Conservation (phyloP, 2,888 invertebrate species). For the Ormyrus labotus region DNA sequence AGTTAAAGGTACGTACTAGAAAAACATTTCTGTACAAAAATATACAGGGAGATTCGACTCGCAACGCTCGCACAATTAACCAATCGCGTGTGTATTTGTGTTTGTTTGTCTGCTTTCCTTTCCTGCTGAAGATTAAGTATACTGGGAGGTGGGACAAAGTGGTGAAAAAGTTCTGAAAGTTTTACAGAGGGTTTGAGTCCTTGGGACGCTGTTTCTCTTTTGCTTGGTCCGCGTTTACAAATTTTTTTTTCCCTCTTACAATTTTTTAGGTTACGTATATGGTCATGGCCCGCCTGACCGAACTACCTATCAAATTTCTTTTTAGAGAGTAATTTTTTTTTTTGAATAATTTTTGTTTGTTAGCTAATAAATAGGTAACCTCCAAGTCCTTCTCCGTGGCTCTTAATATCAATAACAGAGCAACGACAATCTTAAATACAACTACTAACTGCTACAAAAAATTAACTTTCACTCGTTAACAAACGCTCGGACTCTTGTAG, state of each 20-base stretch:
- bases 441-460: conserved; percentile 49
- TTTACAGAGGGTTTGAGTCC: conserved; percentile 44
- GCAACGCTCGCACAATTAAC: conserved; percentile 40
- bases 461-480: conserved; percentile 56
- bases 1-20: conserved; percentile 66
- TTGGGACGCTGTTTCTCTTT: conserved; percentile 40
- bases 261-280: conserved; percentile 18
- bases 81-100: conserved; percentile 38
- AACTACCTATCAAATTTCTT: conserved; percentile 45
- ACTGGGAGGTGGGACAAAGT: conserved; percentile 21
- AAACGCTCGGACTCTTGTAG: conserved; percentile 46
- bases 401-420: conserved; percentile 41
- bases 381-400: conserved; percentile 36
- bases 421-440: conserved; percentile 51
- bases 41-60: conserved; percentile 66
- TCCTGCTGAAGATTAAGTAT: background rate
- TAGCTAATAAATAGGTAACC: conserved; percentile 54
- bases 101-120: conserved; percentile 15
- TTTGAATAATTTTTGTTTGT: conserved; percentile 26
- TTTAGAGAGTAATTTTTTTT: conserved; percentile 35
- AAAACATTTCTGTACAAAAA: conserved; percentile 74
- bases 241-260: background rate
- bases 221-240: conserved; percentile 49
- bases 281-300: conserved; percentile 57
- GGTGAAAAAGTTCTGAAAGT: conserved; percentile 36